Evolutionary conservation across 2,888 invertebrate genomes (phyloP).

Genomic region (Drosophila lacicola): DNA sequence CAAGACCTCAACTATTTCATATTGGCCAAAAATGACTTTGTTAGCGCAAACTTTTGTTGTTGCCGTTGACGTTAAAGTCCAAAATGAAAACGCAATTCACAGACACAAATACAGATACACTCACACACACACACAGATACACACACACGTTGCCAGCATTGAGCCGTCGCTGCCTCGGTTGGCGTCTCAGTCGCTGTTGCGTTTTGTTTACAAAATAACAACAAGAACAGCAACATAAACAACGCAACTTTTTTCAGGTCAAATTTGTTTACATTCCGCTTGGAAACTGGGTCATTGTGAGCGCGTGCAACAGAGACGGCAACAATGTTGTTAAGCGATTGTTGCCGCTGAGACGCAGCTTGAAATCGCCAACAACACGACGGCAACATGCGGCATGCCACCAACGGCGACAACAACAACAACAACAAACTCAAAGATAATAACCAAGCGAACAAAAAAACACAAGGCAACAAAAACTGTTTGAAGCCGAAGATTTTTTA

Average conservation of each 20-base stretch:
- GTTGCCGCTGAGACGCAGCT: constrained; percentile 61
- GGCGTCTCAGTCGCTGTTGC: constrained; percentile 55
- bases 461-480: constrained; percentile 11
- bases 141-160: constrained; percentile 26
- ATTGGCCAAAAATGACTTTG: constrained; percentile 73
- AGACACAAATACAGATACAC: constrained; percentile 28
- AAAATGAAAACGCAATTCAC: constrained; percentile 70
- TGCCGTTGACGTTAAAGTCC: constrained; percentile 60
- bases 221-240: constrained; percentile 29
- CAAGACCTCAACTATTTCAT: constrained; percentile 61
- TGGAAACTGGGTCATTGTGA: constrained; percentile 83
- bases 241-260: constrained; percentile 79
- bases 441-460: constrained; percentile 32
- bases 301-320: constrained; percentile 64
- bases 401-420: constrained; percentile 52
- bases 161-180: constrained; percentile 54
- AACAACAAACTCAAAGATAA: constrained; percentile 37
- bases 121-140: constrained; percentile 12
- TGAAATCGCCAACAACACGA: constrained; percentile 59
- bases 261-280: constrained; percentile 83
- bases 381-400: constrained; percentile 67
- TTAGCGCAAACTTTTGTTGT: constrained; percentile 55
- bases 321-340: constrained; percentile 44
- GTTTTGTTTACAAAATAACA: constrained; percentile 80
- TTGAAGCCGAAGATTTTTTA: constrained; percentile 4